Conservation (phyloP, 2,888 invertebrate genomes). For the Polydesmus complanatus region DNA sequence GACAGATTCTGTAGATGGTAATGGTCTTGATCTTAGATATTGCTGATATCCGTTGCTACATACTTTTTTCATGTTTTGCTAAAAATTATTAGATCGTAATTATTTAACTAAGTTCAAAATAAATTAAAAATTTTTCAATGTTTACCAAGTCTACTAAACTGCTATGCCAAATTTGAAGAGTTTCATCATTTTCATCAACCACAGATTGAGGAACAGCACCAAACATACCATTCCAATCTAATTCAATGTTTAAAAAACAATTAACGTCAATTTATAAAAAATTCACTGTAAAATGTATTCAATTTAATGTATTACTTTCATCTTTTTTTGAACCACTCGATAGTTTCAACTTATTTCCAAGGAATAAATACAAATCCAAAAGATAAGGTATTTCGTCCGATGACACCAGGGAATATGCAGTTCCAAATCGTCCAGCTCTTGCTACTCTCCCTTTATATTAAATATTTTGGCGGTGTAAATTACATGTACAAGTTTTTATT, state of each 20-base stretch:
- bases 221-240: slow-evolving; percentile 47
- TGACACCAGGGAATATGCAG: slow-evolving; percentile 76
- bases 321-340: slow-evolving; percentile 2
- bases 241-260: too few species aligned
- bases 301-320: too few species aligned
- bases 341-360: slow-evolving; percentile 55
- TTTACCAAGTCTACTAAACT: slow-evolving; percentile 60
- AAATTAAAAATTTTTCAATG: background rate
- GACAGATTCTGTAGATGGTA: slow-evolving; percentile 78
- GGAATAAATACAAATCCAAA: slow-evolving; percentile 85
- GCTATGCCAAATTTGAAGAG: slow-evolving; percentile 58
- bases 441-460: slow-evolving; percentile 58
- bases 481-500: background rate
- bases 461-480: background rate
- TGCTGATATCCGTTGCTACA: slow-evolving; percentile 81
- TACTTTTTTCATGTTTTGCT: slow-evolving; percentile 53
- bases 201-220: slow-evolving; percentile 68
- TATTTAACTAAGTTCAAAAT: slow-evolving; percentile 1
- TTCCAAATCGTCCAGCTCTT: slow-evolving; percentile 80
- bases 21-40: slow-evolving; percentile 72
- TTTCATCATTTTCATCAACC: slow-evolving; percentile 68
- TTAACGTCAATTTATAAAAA: background rate
- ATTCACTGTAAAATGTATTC: background rate
- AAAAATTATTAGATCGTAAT: slow-evolving; percentile 20
- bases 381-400: slow-evolving; percentile 85